Evolutionary conservation across 2,888 invertebrate species (phyloP), one percentile per base, ranked within the genome.

Genomic region (Agrilus mali): DNA sequence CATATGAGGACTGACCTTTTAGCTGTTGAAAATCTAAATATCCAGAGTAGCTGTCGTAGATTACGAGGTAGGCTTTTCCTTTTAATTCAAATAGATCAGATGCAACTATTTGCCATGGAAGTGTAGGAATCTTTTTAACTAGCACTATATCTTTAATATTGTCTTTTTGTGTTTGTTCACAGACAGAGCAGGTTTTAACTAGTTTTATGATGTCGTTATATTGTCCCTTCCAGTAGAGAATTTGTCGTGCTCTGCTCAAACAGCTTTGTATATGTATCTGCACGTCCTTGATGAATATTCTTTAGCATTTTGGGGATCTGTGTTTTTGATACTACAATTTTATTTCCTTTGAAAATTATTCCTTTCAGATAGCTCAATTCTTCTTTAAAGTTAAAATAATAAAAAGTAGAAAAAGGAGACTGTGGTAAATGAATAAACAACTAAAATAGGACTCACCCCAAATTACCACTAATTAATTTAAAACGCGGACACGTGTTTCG

Each of bases 91-190:
- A 47, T 33, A 44, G 22, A 27, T 47, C 40, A 3, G 32, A 27
- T 22, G 47, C 44, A 10, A 47, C 47, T 33, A 39, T 42, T 45
- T 44, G 39, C 41, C 35, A 44, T 16, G 44, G 42, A 15, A 39
- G 16, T 36, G 10, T 33, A 4, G 40, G 41, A 12, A 44, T 40
- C 22, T 37, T 8, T 44, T 40, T 44, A 1, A 6, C 17, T 35
- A 36, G 1, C 13, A 44, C 27, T 22, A 32, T 31, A n/a, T 36
- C 31, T 32, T 37, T 47, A 36, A 34, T 33, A 42, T 42, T 47
- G 17, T 33, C 20, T 38, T 14, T 31, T 35, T 40, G 41, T 1
- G 36, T 42, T 39, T 36, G 22, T 40, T 45, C 39, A 34, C 44
- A 44, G 10, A 45, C 36, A 2, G 17, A 20, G 27, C 45, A 45